Percentiles rank a stretch among this genome's conserved stretches.
Conservation (phyloP, 2,888 invertebrate genomes). For the Thyatira batis region DNA sequence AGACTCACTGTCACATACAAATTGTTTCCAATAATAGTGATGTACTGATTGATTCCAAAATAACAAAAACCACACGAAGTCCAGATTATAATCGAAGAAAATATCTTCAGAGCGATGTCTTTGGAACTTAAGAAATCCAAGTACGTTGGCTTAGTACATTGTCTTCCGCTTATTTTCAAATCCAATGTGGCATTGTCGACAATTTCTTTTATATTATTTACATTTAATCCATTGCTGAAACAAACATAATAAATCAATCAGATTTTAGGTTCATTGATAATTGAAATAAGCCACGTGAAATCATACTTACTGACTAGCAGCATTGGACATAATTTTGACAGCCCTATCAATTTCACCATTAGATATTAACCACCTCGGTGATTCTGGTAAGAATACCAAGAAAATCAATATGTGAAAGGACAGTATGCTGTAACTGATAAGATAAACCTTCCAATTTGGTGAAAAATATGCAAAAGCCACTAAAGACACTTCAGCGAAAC, state of each 20-base stretch:
- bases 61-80: conserved; percentile 39
- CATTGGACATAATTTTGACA: conserved; percentile 38
- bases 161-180: conserved; percentile 32
- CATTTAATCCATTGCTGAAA: conserved; percentile 48
- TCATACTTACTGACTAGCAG: conserved; percentile 43
- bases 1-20: conserved; percentile 43
- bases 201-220: conserved; percentile 37
- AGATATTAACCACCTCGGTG: conserved; percentile 57
- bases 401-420: conserved; percentile 38
- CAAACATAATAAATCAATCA: neutral
- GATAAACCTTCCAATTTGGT: conserved; percentile 46
- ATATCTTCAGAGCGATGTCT: conserved; percentile 29
- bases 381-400: conserved; percentile 47
- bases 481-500: conserved; percentile 43
- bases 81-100: conserved; percentile 35
- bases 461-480: conserved; percentile 51
- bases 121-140: conserved; percentile 46
- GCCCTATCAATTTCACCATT: conserved; percentile 44
- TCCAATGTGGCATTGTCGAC: conserved; percentile 35
- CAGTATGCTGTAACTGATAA: conserved; percentile 34
- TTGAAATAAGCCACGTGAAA: neutral
- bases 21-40: conserved; percentile 46
- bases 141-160: conserved; percentile 31
- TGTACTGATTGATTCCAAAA: conserved; percentile 56
- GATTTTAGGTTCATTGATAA: neutral